phyloP scores from a whole-genome alignment of 1,140 invertebrate species.

The Drosophila virilis region DNA sequence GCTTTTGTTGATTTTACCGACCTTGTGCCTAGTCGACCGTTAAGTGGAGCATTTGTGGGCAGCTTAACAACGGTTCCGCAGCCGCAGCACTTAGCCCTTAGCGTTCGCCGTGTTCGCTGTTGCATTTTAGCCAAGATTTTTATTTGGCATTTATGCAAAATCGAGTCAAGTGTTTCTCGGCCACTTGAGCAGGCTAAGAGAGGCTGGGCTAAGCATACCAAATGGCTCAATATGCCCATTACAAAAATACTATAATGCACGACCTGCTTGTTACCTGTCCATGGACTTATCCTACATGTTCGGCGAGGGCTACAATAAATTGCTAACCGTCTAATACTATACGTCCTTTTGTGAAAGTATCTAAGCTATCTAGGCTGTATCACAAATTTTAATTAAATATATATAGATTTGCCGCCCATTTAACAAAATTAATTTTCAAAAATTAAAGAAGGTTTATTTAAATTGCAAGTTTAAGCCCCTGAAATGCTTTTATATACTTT shows the following conservation, averaged over 20 bases:
- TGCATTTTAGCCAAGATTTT: constrained; percentile 54
- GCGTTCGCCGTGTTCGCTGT: background rate
- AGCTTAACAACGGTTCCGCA: constrained; percentile 36
- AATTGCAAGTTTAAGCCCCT: too few relatives aligned
- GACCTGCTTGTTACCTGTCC: constrained; percentile 8
- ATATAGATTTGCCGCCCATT: too few relatives aligned
- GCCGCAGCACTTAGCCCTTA: background rate
- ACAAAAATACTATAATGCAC: constrained; percentile 19
- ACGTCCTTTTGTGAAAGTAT: too few relatives aligned
- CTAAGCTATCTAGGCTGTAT: too few relatives aligned
- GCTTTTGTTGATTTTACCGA: constrained; percentile 70
- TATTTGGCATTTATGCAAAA: constrained; percentile 42
- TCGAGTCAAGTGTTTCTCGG: constrained; percentile 48
- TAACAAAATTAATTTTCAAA: too few relatives aligned
- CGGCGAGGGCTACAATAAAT: background rate
- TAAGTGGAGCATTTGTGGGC: constrained; percentile 68
- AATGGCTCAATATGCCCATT: constrained; percentile 31
- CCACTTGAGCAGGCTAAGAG: constrained; percentile 42
- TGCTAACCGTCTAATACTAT: too few relatives aligned
- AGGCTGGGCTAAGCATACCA: constrained; percentile 19
- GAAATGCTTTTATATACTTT: too few relatives aligned
- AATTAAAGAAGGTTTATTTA: too few relatives aligned
- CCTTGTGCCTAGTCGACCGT: constrained; percentile 74
- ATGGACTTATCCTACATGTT: background rate
- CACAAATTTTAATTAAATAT: too few relatives aligned